These are phyloP conservation scores for Manis pentadactyla DNA, from an alignment of 2,797 vertebrate genomes.

Conservation along the genomic window DNA sequence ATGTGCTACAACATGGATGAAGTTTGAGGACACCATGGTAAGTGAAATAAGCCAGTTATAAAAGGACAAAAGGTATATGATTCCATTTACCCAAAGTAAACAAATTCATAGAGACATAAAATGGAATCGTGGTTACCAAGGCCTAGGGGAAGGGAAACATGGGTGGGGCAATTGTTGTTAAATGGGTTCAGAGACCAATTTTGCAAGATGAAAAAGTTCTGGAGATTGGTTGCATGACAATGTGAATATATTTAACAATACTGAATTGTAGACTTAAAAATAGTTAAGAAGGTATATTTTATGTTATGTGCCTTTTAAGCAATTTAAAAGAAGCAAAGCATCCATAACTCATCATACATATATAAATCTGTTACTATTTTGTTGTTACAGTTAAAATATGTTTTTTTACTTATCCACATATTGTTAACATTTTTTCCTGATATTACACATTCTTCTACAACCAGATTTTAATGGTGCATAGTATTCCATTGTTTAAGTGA, in stretches of 20 bases:
- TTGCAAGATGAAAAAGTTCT: neutral
- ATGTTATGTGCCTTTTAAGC: neutral
- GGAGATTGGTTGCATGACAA: neutral
- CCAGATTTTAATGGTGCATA: neutral
- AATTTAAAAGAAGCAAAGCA: neutral
- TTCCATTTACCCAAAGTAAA: neutral
- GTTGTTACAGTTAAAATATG: neutral
- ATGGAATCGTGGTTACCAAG: no score
- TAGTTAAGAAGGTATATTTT: neutral
- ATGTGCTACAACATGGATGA: neutral
- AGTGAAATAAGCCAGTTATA: neutral
- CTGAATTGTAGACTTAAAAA: neutral
- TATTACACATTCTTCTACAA: neutral
- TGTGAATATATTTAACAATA: neutral
- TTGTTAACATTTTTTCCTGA: neutral
- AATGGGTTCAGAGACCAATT: neutral
- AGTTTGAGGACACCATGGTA: neutral
- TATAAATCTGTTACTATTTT: neutral
- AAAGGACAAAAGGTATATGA: neutral
- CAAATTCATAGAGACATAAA: neutral
- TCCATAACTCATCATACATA: neutral
- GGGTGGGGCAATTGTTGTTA: neutral
- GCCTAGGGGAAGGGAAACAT: no score
- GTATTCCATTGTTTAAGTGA: neutral
- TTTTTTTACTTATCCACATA: neutral